phyloP scores from a whole-genome alignment of 2,113 vertebrate genomes.

The Amblyornis subalaris region DNA sequence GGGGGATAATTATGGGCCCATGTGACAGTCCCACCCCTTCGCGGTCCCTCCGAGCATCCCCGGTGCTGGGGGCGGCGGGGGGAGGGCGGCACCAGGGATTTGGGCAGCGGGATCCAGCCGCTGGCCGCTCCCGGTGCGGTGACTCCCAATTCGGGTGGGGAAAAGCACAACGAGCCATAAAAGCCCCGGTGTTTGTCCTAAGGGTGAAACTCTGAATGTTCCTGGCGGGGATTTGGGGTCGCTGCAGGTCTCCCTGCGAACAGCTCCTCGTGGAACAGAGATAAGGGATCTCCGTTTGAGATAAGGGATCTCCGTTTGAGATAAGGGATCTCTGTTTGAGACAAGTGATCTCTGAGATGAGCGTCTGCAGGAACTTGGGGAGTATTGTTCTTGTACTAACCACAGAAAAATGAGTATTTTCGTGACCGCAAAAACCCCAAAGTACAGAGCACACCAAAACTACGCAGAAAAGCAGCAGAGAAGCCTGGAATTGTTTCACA shows the following conservation, averaged over 20 bases:
- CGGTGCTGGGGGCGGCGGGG: background rate
- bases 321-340: no score
- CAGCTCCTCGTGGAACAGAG: background rate
- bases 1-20: background rate
- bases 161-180: background rate
- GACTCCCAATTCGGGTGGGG: background rate
- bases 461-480: background rate
- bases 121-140: background rate
- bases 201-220: background rate
- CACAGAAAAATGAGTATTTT: background rate
- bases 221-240: background rate
- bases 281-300: no score
- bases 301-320: no score
- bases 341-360: no score
- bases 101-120: background rate
- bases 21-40: background rate
- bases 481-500: background rate
- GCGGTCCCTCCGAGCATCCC: background rate
- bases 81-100: background rate
- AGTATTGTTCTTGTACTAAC: fast-evolving
- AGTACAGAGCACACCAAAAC: background rate
- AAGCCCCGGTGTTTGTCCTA: fast-evolving
- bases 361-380: fast-evolving
- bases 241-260: background rate
- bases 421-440: fast-evolving